phyloP scores from a whole-genome alignment of 2,797 vertebrate genomes.

The Periparus ater region DNA sequence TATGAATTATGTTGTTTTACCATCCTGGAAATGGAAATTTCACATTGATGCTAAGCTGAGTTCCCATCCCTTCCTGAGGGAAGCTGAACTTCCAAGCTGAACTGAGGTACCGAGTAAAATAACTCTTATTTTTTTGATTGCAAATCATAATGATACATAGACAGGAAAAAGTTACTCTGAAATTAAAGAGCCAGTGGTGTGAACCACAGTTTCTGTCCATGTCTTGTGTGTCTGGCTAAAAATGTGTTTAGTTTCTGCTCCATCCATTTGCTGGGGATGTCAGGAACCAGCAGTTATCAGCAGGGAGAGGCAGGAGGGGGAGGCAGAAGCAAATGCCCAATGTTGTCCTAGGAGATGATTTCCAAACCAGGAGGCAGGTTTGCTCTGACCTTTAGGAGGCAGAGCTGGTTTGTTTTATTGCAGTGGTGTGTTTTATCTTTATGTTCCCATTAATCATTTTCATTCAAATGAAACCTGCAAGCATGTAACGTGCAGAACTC shows the following conservation, averaged over 20 bases:
- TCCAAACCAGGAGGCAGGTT: not conserved
- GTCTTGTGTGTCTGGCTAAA: not conserved
- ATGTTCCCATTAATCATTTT: constrained; percentile 55
- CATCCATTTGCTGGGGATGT: not conserved
- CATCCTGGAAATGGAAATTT: not conserved
- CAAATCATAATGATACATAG: not conserved
- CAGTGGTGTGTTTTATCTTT: not conserved
- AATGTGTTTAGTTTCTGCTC: not conserved
- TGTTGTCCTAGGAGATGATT: not conserved
- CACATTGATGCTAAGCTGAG: not conserved
- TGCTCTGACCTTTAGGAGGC: constrained; percentile 29
- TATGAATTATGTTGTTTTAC: not conserved
- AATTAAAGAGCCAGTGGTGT: not conserved
- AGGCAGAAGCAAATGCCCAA: not conserved
- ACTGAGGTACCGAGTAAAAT: not conserved
- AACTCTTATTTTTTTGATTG: not conserved
- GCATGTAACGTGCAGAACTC: not conserved
- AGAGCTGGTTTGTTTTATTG: constrained; percentile 24
- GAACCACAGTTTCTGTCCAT: not conserved
- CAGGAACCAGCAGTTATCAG: not conserved
- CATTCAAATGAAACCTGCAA: constrained; percentile 18
- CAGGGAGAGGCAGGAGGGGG: not conserved
- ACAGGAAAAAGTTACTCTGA: not conserved
- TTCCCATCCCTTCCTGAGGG: not conserved
- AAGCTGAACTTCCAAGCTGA: not conserved